phyloP scores from a whole-genome alignment of 2,888 invertebrate genomes.

The Ophion obscuratus region DNA sequence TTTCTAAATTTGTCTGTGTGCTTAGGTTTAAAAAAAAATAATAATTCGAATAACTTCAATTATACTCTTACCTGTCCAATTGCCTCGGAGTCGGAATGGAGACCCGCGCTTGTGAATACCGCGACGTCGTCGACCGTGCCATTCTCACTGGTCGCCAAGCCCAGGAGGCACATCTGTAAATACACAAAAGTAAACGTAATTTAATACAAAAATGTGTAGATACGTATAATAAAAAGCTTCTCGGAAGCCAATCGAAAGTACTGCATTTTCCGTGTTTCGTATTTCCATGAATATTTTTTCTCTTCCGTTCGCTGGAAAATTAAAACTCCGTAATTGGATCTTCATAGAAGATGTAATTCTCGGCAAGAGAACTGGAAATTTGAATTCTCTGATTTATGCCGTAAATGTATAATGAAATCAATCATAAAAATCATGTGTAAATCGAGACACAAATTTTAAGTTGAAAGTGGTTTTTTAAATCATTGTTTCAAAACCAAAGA shows the following conservation, averaged over 20 bases:
- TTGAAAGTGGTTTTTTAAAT: too few relatives aligned
- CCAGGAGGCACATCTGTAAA: constrained; percentile 80
- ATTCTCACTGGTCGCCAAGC: constrained; percentile 79
- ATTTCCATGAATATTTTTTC: not conserved
- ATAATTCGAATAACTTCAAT: constrained; percentile 8
- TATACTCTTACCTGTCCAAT: constrained; percentile 76
- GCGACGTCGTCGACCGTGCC: constrained; percentile 77
- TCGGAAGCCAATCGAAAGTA: not conserved
- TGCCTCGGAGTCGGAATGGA: constrained; percentile 76
- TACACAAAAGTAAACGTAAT: constrained; percentile 29
- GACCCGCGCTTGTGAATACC: constrained; percentile 68
- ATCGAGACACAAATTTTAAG: too few relatives aligned
- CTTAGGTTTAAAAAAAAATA: not conserved
- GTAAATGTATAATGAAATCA: too few relatives aligned
- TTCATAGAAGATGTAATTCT: not conserved
- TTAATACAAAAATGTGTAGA: not conserved
- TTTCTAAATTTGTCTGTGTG: not conserved
- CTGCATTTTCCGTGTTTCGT: not conserved
- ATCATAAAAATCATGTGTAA: too few relatives aligned
- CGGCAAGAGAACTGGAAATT: not conserved
- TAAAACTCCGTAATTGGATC: not conserved
- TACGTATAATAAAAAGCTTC: not conserved
- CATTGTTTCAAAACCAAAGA: too few relatives aligned
- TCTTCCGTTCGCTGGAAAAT: not conserved
- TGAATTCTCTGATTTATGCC: not conserved